Conservation (phyloP, 2,888 invertebrate genomes). For the Syritta pipiens region DNA sequence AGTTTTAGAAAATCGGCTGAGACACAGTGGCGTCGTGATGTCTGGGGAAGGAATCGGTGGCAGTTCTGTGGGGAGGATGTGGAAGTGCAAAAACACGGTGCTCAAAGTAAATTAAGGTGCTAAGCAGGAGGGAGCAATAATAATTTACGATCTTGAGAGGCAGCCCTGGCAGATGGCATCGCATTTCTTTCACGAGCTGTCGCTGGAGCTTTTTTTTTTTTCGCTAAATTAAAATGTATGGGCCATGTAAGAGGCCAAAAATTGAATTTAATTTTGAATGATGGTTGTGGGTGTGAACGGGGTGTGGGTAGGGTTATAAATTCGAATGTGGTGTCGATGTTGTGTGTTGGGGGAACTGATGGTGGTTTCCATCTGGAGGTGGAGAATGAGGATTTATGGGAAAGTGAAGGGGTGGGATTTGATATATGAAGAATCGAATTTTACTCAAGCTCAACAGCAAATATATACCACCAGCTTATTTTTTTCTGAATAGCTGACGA, state of each 20-base stretch:
- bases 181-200: constrained; percentile 31
- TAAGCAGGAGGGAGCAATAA: constrained; percentile 1
- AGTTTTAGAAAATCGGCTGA: constrained; percentile 42
- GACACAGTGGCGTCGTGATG: neutral
- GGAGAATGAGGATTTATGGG: no score
- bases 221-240: constrained; percentile 45
- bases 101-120: constrained; percentile 19
- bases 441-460: no score
- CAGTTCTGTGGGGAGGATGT: neutral
- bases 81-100: neutral
- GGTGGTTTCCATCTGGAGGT: no score
- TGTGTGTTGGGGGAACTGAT: no score
- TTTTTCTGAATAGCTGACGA: no score
- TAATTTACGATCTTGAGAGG: constrained; percentile 48
- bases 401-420: no score
- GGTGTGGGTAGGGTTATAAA: neutral
- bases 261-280: constrained; percentile 37
- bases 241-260: constrained; percentile 14
- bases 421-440: no score
- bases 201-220: constrained; percentile 23
- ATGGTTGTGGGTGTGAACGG: neutral
- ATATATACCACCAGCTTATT: no score
- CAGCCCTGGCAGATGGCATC: constrained; percentile 33
- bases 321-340: no score
- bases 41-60: neutral